phyloP scores from a whole-genome alignment of 2,113 vertebrate genomes.

The Syrrhaptes paradoxus region DNA sequence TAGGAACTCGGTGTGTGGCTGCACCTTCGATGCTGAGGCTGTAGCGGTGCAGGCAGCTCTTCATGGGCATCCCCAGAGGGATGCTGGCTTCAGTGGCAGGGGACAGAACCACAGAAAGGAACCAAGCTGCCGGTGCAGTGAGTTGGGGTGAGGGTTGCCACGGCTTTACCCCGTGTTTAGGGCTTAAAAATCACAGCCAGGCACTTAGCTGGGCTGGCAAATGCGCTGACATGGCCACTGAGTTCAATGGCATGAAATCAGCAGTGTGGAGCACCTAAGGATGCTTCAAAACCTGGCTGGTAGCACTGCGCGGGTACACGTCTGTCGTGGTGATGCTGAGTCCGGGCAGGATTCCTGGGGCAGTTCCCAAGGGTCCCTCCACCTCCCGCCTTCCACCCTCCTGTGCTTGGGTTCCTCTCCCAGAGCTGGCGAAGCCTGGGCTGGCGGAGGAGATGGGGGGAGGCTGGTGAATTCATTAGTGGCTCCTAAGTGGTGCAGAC shows the following conservation, averaged over 20 bases:
- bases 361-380: neutral
- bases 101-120: neutral
- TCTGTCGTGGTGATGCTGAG: neutral
- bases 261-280: neutral
- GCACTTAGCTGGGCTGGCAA: neutral
- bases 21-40: neutral
- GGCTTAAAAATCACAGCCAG: neutral
- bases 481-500: neutral
- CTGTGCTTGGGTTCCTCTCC: rapidly evolving
- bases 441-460: neutral
- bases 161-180: neutral
- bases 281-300: neutral
- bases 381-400: neutral
- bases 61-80: neutral
- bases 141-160: neutral
- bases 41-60: neutral
- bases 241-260: neutral
- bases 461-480: neutral
- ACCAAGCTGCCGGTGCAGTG: neutral
- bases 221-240: neutral
- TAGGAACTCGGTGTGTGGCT: rapidly evolving
- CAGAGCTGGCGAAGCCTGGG: neutral
- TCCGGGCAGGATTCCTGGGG: neutral
- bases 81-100: neutral
- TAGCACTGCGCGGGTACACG: rapidly evolving